phyloP scores from a whole-genome alignment of 2,113 vertebrate genomes.

The Scytalopus superciliaris region DNA sequence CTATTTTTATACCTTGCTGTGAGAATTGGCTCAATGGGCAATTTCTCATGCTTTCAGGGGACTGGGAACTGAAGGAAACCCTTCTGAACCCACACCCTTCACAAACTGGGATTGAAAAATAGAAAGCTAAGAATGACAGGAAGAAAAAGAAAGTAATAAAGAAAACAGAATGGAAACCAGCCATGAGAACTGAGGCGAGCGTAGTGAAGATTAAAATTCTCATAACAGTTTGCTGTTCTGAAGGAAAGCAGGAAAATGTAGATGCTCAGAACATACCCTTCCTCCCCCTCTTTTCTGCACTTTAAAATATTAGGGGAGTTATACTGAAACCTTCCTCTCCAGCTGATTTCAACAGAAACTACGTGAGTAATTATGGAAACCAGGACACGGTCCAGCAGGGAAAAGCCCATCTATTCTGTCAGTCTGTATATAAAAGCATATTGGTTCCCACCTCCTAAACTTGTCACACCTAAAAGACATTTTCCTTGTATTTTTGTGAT shows the following conservation, averaged over 20 bases:
- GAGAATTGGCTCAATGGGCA: conserved; percentile 76
- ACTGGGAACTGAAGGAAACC: conserved; percentile 78
- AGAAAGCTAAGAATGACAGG: conserved; percentile 84
- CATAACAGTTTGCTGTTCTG: background rate
- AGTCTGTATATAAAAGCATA: background rate
- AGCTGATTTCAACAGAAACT: background rate
- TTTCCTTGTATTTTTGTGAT: background rate
- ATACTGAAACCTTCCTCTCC: background rate
- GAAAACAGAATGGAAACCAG: conserved; percentile 69
- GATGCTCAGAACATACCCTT: background rate
- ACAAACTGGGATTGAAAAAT: conserved; percentile 74
- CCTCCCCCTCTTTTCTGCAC: background rate
- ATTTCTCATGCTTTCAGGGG: conserved; percentile 80
- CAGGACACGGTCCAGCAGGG: background rate
- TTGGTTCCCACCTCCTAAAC: background rate
- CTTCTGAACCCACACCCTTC: conserved; percentile 76
- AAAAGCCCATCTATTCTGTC: background rate
- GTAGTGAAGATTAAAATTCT: conserved; percentile 51
- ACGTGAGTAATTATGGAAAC: background rate
- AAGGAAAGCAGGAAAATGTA: conserved; percentile 20
- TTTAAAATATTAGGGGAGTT: background rate
- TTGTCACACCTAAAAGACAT: background rate
- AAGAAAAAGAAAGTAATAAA: conserved; percentile 82
- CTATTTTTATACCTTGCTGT: conserved; percentile 83
- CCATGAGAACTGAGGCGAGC: conserved; percentile 75